Evolutionary conservation across 1,140 invertebrate genomes (phyloP).

Genomic region (Camponotus vicinus): DNA sequence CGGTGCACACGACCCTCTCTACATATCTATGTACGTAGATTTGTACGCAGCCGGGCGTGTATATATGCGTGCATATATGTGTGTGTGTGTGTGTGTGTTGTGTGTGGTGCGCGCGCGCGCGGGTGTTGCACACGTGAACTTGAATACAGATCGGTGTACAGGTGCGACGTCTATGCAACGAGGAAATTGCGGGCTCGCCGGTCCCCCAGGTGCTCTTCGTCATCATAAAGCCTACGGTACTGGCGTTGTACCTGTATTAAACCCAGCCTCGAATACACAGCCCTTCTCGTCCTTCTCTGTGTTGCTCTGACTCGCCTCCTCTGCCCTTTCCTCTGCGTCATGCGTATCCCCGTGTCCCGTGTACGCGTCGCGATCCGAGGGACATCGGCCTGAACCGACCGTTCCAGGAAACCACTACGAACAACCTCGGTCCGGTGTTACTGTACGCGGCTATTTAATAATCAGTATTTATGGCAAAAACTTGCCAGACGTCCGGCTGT

Average conservation of each 20-base stretch:
- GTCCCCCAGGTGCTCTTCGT: constrained; percentile 86
- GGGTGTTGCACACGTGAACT: constrained; percentile 31
- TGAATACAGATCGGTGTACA: constrained; percentile 61
- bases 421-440: constrained; percentile 59
- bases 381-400: constrained; percentile 59
- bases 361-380: constrained; percentile 57
- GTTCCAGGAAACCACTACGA: constrained; percentile 77
- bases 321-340: constrained; percentile 26
- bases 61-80: too few relatives aligned
- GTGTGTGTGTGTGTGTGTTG: neutral
- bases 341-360: constrained; percentile 30
- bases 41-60: too few relatives aligned
- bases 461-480: constrained; percentile 85
- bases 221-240: constrained; percentile 85
- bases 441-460: constrained; percentile 79
- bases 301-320: constrained; percentile 29
- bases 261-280: constrained; percentile 78
- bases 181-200: constrained; percentile 82
- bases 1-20: constrained; percentile 10
- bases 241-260: constrained; percentile 83
- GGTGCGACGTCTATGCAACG: constrained; percentile 72
- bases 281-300: constrained; percentile 64
- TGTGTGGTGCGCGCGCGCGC: constrained; percentile 47
- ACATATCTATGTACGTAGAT: neutral
- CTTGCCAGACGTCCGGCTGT: constrained; percentile 73